Percentiles rank a stretch among this genome's conserved stretches.
Conservation (phyloP, 2,797 vertebrate species). For the Botia almorhae region DNA sequence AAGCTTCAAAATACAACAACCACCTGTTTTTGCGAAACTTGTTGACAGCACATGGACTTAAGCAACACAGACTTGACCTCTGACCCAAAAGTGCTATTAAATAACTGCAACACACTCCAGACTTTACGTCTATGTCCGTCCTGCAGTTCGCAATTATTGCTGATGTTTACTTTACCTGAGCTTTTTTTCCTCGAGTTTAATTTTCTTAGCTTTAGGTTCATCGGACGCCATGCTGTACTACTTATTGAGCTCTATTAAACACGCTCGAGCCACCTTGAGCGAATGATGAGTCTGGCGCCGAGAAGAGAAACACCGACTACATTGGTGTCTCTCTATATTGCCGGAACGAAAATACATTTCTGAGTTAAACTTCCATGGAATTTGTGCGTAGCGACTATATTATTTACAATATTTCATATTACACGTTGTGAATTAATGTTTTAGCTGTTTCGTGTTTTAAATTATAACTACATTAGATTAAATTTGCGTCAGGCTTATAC, state of each 20-base stretch:
- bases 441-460: neutral
- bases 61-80: conserved; percentile 4
- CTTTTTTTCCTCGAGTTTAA: conserved; percentile 69
- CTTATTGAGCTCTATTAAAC: neutral
- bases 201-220: conserved; percentile 78
- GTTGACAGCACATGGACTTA: conserved; percentile 18
- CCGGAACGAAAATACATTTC: neutral
- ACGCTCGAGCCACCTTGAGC: conserved; percentile 60
- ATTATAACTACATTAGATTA: neutral
- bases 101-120: neutral
- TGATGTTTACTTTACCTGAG: conserved; percentile 66
- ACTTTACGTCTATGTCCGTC: neutral
- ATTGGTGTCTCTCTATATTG: conserved; percentile 10
- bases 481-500: conserved; percentile 37
- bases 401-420: neutral
- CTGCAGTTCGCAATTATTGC: neutral
- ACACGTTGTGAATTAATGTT: neutral
- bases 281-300: conserved; percentile 21
- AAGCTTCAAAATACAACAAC: neutral
- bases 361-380: no score
- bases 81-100: conserved; percentile 13
- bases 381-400: neutral
- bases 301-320: neutral
- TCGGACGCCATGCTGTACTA: conserved; percentile 71
- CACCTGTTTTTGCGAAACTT: neutral